Base-by-base conservation (phyloP, 2,113 vertebrate genomes). In the Myotis yumanensis region DNA sequence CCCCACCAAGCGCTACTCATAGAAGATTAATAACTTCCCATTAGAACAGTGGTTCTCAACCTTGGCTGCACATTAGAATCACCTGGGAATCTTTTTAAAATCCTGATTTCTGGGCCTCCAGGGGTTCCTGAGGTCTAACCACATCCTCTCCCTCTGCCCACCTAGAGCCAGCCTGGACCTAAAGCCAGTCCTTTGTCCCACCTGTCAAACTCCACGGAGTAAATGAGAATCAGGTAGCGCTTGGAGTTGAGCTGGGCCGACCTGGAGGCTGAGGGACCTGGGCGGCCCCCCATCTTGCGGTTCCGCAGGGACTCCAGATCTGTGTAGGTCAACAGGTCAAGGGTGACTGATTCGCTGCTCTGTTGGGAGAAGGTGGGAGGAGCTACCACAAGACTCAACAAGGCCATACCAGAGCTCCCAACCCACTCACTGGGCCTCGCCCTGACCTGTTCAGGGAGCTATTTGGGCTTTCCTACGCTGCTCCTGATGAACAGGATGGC, bases 191-290 rank as follows among this genome's bases (percentile, higher is more conserved):
- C 46, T 35, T 40, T 8, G 32, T 12, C 57, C 68, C 82, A 99
- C 99, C 99, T 99, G 97, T 99, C 99, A 91, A 99, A 99, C 97
- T 99, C 99, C 84, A 99, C 99, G 0, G 99, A 99, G 97, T 99
- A 99, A 95, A 99, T 98, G 35, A 99, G 98, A 94, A 99, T 99
- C 64, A 99, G 98, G 96, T 99, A 99, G 96, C 99, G 98, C 97
- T 99, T 99, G 94, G 98, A 97, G 57, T 98, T 98, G 95, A 99
- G 99, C 1, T 97, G 98, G n/a, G 99, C 98, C 0, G 98, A 98
- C 86, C 99, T 98, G 11, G 98, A 95, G 68, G 98, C 97, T 1
- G 76, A 4, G n/a, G 98, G 81, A 0, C 97, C 96, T 0, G 98
- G 98, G 59, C 98, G 98, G n/a, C 98, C 94, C 7, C 98, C 95